Evolutionary conservation across 35 echinoderm and acorn worm genomes (phyloP), one percentile per base, ranked within the genome.

Genomic region (Strongylocentrotus purpuratus): DNA sequence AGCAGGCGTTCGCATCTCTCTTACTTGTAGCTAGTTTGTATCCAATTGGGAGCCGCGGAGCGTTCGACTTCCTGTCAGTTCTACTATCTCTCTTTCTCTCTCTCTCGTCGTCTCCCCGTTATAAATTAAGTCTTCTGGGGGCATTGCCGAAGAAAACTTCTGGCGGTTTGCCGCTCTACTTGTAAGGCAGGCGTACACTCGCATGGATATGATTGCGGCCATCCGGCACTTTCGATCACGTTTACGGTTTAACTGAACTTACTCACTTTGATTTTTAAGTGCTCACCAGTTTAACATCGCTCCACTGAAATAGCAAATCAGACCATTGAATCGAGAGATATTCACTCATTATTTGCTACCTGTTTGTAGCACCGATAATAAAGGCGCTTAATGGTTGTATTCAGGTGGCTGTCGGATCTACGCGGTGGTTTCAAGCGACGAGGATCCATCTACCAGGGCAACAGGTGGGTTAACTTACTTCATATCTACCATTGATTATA

Each of bases 41-140:
- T 78, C 65, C 65, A 78, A 78, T 78, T 78, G 65, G 11, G 15
- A 55, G 15, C 20, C 4, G 65, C 65, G 15, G 65, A 78, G 65
- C 65, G 65, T 22, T n/a, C 65, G 65, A 78, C 65, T 78, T 78
- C 65, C 65, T 78, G 65, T 78, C 65, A 78, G 65, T 78, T 78
- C 28, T 78, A 2, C 15, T n/a, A 7, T 78, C 65, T 78, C 65
- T 78, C 22, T 78, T 59, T 17, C 11, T 78, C 61, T 71, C 61
- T 78, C 65, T 78, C 22, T 78, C 28, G 20, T n/a, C 65, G 65
- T 78, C 65, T 78, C 65, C 28, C 25, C 65, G 65, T 78, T 78
- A 78, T 78, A 78, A 78, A 78, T 78, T 78, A 78, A 78, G 28
- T 78, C 65, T 18, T 78, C 28, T 78, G 65, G 65, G 65, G 65